A percentile compares a stretch with the other conserved stretches of the same genome.
phyloP scores from a whole-genome alignment of 2,797 vertebrate genomes.

The Pipistrellus pygmaeus region DNA sequence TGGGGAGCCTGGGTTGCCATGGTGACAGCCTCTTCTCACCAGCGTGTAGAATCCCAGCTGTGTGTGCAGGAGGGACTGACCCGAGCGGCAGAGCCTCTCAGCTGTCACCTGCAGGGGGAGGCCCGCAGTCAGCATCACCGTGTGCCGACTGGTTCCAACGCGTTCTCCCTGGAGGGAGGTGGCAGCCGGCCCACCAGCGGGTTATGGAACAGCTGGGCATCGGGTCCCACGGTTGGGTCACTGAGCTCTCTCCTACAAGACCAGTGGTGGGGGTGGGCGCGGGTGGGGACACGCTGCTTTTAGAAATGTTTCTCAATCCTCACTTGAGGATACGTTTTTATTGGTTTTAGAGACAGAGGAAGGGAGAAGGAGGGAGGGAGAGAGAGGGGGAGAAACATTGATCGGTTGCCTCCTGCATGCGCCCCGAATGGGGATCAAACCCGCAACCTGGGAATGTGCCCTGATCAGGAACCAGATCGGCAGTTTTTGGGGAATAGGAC shows the following conservation, averaged over 20 bases:
- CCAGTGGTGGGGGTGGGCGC: background rate
- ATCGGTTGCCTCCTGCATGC: background rate
- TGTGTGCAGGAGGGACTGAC: background rate
- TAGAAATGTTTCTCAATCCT: background rate
- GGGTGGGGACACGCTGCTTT: background rate
- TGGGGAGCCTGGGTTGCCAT: constrained; percentile 64
- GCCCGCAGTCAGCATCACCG: background rate
- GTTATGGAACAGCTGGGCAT: background rate
- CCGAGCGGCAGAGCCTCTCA: background rate
- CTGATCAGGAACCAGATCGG: background rate
- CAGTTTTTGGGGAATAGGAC: background rate
- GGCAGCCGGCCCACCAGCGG: background rate
- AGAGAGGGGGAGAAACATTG: background rate
- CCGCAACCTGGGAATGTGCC: background rate
- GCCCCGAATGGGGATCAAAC: background rate
- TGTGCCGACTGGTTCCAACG: background rate
- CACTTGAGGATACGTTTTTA: background rate
- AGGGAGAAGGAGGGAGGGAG: background rate
- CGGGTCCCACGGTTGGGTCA: background rate
- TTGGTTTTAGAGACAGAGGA: background rate
- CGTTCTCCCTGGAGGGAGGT: background rate
- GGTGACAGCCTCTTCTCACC: constrained; percentile 11
- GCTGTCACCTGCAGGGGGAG: background rate
- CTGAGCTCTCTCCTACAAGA: background rate
- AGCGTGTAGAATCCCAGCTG: background rate